Conservation (phyloP, 2,888 invertebrate species). For the Minunthozetes semirufus region DNA sequence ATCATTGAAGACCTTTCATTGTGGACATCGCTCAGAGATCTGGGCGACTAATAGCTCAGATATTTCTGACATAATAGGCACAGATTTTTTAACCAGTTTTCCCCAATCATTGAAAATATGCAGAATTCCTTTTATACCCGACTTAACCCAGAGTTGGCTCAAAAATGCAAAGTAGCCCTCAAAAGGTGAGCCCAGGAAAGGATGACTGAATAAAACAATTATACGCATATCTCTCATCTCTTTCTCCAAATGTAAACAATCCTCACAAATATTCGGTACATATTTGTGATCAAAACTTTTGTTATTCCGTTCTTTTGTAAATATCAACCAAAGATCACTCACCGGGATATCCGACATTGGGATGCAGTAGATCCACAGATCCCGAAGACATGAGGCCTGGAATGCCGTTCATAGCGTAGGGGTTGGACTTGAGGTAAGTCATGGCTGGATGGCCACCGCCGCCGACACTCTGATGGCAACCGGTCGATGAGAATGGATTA, state of each 20-base stretch:
- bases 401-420: slow-evolving; percentile 46
- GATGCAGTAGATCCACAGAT: slow-evolving; percentile 60
- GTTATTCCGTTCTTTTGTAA: background rate
- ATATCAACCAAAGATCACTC: slow-evolving; percentile 37
- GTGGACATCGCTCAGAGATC: slow-evolving; percentile 27
- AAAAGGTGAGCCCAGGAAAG: background rate
- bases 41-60: slow-evolving; percentile 22
- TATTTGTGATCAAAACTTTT: background rate
- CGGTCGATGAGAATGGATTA: slow-evolving; percentile 38
- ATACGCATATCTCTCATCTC: slow-evolving; percentile 17
- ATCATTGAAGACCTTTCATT: slow-evolving; percentile 15
- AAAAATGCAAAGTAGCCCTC: background rate
- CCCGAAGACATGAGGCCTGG: slow-evolving; percentile 55
- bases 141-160: background rate
- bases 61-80: slow-evolving; percentile 25
- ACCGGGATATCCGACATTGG: slow-evolving; percentile 60
- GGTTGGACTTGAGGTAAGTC: slow-evolving; percentile 43
- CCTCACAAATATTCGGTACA: background rate
- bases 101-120: slow-evolving; percentile 13
- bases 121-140: slow-evolving; percentile 4
- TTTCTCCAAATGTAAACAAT: background rate
- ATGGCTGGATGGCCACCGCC: slow-evolving; percentile 36
- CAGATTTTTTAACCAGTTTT: slow-evolving; percentile 18
- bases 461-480: slow-evolving; percentile 28
- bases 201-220: background rate